phyloP scores from a whole-genome alignment of 2,113 vertebrate genomes.

The Sylvia atricapilla region DNA sequence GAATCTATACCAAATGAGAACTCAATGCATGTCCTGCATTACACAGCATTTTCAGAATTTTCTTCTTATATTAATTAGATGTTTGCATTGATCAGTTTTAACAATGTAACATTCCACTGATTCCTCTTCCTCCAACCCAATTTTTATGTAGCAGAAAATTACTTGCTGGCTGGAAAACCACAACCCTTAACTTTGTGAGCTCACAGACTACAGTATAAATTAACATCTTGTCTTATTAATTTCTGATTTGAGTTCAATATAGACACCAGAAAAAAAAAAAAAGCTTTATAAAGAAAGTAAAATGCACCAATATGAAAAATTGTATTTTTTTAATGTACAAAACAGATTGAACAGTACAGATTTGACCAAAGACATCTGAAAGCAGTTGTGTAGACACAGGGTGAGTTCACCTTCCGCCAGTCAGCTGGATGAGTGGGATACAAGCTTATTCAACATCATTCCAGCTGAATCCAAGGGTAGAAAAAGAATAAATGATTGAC shows the following conservation, averaged over 20 bases:
- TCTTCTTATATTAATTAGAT: background rate
- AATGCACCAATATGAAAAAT: background rate
- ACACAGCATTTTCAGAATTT: background rate
- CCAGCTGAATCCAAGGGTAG: background rate
- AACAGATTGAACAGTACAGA: background rate
- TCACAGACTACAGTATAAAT: background rate
- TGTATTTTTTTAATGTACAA: background rate
- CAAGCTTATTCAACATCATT: background rate
- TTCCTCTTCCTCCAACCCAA: background rate
- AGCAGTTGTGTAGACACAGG: background rate
- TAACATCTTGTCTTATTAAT: background rate
- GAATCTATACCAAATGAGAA: background rate
- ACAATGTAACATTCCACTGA: background rate
- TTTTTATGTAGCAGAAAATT: background rate
- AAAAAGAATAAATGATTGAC: background rate
- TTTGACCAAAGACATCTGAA: background rate
- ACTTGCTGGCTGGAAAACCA: background rate
- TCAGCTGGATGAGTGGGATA: background rate
- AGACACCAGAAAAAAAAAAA: background rate
- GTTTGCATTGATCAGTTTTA: background rate
- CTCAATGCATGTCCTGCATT: background rate
- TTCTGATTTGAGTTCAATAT: background rate
- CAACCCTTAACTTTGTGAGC: background rate
- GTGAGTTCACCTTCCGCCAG: rapidly evolving
- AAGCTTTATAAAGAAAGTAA: background rate